A percentile compares a stretch with the other conserved stretches of the same genome.
These are phyloP conservation scores for Spatulosminthurus flaviceps DNA, from an alignment of 2,888 invertebrate genomes.

Conservation along the genomic window DNA sequence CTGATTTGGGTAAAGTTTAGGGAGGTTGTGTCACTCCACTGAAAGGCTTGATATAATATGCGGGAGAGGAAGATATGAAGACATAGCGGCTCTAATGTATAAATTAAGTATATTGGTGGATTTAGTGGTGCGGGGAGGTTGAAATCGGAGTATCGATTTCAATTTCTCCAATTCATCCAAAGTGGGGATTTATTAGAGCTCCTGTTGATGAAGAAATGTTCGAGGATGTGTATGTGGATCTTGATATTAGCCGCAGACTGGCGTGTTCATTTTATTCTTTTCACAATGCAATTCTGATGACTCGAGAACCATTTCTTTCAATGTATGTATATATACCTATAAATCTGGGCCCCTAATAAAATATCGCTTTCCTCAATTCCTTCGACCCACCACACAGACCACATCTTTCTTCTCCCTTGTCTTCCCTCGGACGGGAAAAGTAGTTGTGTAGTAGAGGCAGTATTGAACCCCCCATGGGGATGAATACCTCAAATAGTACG, in stretches of 20 bases:
- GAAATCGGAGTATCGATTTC: constrained; percentile 38
- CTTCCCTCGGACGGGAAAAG: not conserved
- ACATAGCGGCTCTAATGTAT: not conserved
- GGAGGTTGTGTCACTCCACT: not conserved
- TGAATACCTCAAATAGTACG: not conserved
- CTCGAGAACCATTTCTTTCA: not conserved
- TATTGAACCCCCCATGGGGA: not conserved
- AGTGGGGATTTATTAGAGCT: constrained; percentile 37
- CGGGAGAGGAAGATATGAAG: not conserved
- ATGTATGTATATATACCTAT: not conserved
- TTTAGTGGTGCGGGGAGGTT: not conserved
- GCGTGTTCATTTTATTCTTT: not conserved
- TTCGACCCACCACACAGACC: not conserved
- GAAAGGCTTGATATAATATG: no score
- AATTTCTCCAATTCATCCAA: constrained; percentile 42
- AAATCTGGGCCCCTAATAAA: not conserved
- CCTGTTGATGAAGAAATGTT: constrained; percentile 38
- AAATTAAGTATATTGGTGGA: not conserved
- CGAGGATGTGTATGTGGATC: not conserved
- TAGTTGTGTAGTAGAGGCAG: not conserved
- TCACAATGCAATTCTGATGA: not conserved
- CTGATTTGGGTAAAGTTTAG: no score
- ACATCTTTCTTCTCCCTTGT: not conserved
- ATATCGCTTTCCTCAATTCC: constrained; percentile 6
- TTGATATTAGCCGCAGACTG: not conserved